Base-by-base conservation (phyloP, 1,140 invertebrate species). In the Brachionus calyciflorus region DNA sequence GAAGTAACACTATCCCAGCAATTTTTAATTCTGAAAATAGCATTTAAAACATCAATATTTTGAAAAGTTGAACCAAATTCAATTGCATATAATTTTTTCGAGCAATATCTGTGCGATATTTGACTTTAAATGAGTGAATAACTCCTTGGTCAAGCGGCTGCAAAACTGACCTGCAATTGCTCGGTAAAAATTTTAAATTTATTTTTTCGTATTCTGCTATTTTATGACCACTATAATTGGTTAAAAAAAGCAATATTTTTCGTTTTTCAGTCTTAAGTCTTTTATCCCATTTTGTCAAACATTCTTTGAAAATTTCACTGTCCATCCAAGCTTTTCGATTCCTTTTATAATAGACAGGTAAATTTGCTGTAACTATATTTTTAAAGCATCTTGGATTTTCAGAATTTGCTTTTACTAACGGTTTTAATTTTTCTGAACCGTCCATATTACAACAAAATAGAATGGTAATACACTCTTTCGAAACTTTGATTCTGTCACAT, bases 281-380 rank as follows among this genome's bases (percentile, higher is more conserved):
- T 12, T 44, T 5, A n/a, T 2, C n/a, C 41, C 41, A 44, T 44
- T 80, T 78, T 17, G 40, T 14, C 17, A 79, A 17, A 78, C 79
- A 80, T 24, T 78, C 78, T 85, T 83, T 48, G 68, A 79, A 79
- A 48, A 79, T 75, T 5, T 21, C 28, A n/a, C 49, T 26, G 4
- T 75, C 79, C 77, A 79, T 78, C 73, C 78, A 79, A 10, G 77
- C 78, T 24, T 79, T 79, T 46, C 68, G 77, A 30, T 78, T 81
- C 7, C 37, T 21, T 17, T 46, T 53, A 37, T 78, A 81, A 4
- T 5, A 48, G 2, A 77, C 55, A 19, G 79, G 79, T 44, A 81
- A 21, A 51, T 51, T 76, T 14, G 77, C 68, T 21, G 70, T 24
- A 21, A 77, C 53, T 30, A 60, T 48, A 17, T 77, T 77, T 73